phyloP scores from a whole-genome alignment of 2,888 invertebrate genomes.

The Polydrusus pterygomalis region DNA sequence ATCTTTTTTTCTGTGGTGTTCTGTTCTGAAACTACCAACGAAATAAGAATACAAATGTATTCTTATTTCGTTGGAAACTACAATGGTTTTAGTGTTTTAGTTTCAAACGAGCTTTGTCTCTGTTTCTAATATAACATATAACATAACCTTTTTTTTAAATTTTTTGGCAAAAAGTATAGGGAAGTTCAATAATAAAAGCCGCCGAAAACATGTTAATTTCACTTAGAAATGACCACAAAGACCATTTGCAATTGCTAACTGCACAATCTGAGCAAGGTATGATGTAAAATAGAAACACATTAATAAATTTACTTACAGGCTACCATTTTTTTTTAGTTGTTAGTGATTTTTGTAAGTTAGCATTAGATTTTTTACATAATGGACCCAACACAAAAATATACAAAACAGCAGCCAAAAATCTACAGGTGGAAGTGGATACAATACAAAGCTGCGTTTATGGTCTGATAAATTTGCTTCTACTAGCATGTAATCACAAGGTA shows the following conservation, averaged over 20 bases:
- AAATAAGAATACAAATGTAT: no score
- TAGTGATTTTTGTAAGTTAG: constrained; percentile 82
- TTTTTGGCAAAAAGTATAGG: no score
- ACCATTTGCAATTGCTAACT: constrained; percentile 75
- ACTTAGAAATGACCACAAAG: constrained; percentile 75
- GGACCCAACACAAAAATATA: constrained; percentile 80
- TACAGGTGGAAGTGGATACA: constrained; percentile 74
- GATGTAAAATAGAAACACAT: constrained; percentile 19
- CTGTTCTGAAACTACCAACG: no score
- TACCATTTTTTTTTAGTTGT: constrained; percentile 73
- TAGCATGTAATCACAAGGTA: constrained; percentile 83
- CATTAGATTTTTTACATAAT: constrained; percentile 80
- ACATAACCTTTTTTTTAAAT: no score
- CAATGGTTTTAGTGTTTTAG: no score
- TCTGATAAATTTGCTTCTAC: constrained; percentile 82
- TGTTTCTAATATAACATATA: no score
- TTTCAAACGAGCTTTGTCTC: no score
- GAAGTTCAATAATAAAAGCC: no score
- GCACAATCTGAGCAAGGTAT: constrained; percentile 74
- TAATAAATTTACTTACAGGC: no score
- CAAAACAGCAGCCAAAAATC: constrained; percentile 78
- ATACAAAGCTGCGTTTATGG: constrained; percentile 82
- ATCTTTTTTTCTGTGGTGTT: no score
- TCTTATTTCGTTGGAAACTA: no score
- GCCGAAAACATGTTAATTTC: constrained; percentile 68